Evolutionary conservation across 2,888 invertebrate species (phyloP).

Genomic region (Linnaemya tessellans): DNA sequence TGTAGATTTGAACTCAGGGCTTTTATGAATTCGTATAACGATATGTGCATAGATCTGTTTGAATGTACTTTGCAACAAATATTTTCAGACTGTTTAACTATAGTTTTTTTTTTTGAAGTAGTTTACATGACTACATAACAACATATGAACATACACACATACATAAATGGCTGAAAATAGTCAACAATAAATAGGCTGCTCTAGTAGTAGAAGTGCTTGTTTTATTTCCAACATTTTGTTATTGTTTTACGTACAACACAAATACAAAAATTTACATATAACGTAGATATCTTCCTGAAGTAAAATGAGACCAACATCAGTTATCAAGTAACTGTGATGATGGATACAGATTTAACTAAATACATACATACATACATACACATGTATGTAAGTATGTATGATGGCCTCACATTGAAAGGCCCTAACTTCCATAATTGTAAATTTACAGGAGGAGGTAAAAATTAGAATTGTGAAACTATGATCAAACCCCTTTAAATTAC

Average conservation of each 20-base stretch:
- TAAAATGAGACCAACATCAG: slow-evolving; percentile 66
- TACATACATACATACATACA: background rate
- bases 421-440: too few relatives aligned
- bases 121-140: background rate
- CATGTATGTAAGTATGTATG: background rate
- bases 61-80: background rate
- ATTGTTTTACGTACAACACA: slow-evolving; percentile 30
- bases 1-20: too few relatives aligned
- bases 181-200: slow-evolving; percentile 55
- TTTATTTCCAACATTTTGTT: slow-evolving; percentile 28
- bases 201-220: slow-evolving; percentile 33
- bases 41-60: too few relatives aligned
- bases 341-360: background rate
- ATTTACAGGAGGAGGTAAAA: too few relatives aligned
- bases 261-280: background rate
- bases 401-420: too few relatives aligned
- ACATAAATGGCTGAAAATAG: slow-evolving; percentile 10
- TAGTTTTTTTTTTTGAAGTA: background rate
- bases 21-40: too few relatives aligned
- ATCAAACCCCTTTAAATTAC: too few relatives aligned
- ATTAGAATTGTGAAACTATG: too few relatives aligned
- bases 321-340: slow-evolving; percentile 40
- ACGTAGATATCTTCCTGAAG: slow-evolving; percentile 55
- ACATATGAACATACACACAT: background rate
- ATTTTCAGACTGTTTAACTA: slow-evolving; percentile 38